Conservation (phyloP, 2,888 invertebrate genomes). For the Camponotus fellah region DNA sequence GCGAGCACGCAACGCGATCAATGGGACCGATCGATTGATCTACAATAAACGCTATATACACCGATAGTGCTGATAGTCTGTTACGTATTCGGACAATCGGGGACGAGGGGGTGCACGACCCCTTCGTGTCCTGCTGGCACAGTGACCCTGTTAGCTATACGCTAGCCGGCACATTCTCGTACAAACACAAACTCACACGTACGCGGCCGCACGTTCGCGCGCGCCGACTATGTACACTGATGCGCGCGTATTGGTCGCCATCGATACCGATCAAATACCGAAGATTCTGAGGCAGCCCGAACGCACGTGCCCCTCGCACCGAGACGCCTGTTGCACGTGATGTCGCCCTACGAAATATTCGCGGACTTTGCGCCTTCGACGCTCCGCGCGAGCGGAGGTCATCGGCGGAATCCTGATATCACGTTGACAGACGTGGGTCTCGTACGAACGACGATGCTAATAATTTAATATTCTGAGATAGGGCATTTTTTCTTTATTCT, state of each 20-base stretch:
- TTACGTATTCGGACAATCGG: conserved; percentile 68
- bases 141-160: conserved; percentile 81
- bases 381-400: conserved; percentile 50
- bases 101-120: conserved; percentile 67
- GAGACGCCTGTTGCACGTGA: conserved; percentile 77
- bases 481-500: background rate
- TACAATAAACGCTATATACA: conserved; percentile 66
- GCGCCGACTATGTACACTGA: conserved; percentile 73
- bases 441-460: background rate
- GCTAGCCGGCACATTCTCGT: conserved; percentile 71
- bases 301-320: conserved; percentile 73
- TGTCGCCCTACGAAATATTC: conserved; percentile 74
- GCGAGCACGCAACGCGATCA: conserved; percentile 45
- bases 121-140: conserved; percentile 79
- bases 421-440: background rate
- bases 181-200: conserved; percentile 65
- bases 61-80: conserved; percentile 58
- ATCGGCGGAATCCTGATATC: conserved; percentile 12
- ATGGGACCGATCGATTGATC: conserved; percentile 66
- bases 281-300: conserved; percentile 84
- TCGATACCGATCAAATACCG: conserved; percentile 84
- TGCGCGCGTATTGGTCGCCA: conserved; percentile 75
- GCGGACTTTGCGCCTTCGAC: conserved; percentile 68
- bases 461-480: background rate
- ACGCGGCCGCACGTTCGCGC: conserved; percentile 48